These are phyloP conservation scores for Peribatodes rhomboidaria DNA, from an alignment of 2,888 invertebrate genomes.

Conservation along the genomic window DNA sequence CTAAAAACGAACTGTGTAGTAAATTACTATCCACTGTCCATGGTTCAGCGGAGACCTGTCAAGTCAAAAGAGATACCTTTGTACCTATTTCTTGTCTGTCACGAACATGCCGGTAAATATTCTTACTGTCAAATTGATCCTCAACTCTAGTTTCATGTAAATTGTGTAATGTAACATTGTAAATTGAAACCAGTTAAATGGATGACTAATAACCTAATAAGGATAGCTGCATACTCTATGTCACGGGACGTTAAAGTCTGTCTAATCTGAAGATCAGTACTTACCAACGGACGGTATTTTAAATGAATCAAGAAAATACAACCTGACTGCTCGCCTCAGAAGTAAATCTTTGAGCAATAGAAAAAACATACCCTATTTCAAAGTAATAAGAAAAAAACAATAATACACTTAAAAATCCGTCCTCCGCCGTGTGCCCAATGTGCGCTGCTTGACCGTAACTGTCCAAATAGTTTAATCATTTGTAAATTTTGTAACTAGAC, in stretches of 20 bases:
- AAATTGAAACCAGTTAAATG: not conserved
- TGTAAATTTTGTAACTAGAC: too few relatives aligned
- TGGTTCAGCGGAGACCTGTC: not conserved
- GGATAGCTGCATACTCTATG: conserved; percentile 35
- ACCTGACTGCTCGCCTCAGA: too few relatives aligned
- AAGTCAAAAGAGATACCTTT: not conserved
- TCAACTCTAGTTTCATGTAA: not conserved
- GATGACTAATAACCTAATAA: conserved; percentile 11
- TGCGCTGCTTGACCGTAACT: too few relatives aligned
- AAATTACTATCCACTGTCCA: not conserved
- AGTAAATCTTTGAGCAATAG: too few relatives aligned
- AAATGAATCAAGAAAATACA: too few relatives aligned
- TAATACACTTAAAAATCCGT: too few relatives aligned
- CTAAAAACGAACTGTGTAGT: not conserved
- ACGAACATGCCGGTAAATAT: not conserved
- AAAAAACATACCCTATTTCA: too few relatives aligned
- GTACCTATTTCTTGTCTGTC: not conserved
- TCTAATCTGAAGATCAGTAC: too few relatives aligned
- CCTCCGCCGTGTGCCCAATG: too few relatives aligned
- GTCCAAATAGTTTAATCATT: too few relatives aligned
- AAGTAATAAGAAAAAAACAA: too few relatives aligned
- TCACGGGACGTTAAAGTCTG: conserved; percentile 32
- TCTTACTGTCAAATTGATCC: not conserved
- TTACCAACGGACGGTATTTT: too few relatives aligned
- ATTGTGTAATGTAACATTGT: not conserved